Evolutionary conservation across 2,797 vertebrate genomes (phyloP).

Genomic region (Remorina albescens): DNA sequence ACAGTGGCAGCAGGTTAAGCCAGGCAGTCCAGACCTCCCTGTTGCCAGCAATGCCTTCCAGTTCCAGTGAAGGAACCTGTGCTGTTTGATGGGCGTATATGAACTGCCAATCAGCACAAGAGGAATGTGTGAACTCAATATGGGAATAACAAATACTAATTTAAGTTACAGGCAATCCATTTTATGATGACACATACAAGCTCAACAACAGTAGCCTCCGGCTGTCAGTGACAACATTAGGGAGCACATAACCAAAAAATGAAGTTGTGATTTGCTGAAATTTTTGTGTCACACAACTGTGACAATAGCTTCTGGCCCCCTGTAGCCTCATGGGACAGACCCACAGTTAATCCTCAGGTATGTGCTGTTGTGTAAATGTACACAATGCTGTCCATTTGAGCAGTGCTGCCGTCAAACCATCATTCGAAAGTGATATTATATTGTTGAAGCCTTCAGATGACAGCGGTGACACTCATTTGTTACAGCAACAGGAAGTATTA

Average conservation of each 20-base stretch:
- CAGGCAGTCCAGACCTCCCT: too few relatives aligned
- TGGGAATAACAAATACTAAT: not conserved
- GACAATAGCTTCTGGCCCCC: slow-evolving; percentile 73
- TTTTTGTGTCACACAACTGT: slow-evolving; percentile 65
- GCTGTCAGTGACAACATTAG: slow-evolving; percentile 1
- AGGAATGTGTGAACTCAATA: not conserved
- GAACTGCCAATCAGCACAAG: slow-evolving; percentile 11
- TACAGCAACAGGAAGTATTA: not conserved
- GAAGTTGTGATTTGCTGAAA: slow-evolving; percentile 52
- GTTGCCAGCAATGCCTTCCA: not conserved
- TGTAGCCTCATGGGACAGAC: slow-evolving; percentile 63
- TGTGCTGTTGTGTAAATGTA: slow-evolving; percentile 76
- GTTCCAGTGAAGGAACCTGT: too few relatives aligned
- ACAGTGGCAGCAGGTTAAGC: not conserved
- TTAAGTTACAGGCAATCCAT: not conserved
- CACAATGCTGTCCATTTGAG: slow-evolving; percentile 58
- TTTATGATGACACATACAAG: not conserved
- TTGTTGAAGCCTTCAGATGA: slow-evolving; percentile 21
- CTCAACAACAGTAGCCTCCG: not conserved
- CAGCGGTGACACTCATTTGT: not conserved
- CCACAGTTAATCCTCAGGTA: slow-evolving; percentile 79
- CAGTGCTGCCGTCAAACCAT: slow-evolving; percentile 25
- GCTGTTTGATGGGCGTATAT: not conserved
- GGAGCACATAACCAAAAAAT: slow-evolving; percentile 16
- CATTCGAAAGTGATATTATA: slow-evolving; percentile 15